Evolutionary conservation across 1,140 invertebrate genomes (phyloP).

Genomic region (Sweltsa coloradensis): DNA sequence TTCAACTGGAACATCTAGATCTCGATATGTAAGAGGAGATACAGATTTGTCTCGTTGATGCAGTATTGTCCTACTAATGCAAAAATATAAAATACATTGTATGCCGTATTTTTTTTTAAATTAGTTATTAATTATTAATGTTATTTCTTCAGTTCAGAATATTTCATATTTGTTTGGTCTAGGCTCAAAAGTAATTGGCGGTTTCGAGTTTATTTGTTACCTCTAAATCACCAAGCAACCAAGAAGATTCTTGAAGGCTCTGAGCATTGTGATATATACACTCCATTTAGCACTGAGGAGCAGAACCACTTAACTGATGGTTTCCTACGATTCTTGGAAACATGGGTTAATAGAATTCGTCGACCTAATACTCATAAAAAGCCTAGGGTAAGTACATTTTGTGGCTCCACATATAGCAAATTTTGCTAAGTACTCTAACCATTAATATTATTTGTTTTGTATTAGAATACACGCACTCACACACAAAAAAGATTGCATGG

Average conservation of each 20-base stretch:
- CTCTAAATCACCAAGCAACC: conserved; percentile 54
- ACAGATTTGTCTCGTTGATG: conserved; percentile 76
- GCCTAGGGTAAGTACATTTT: conserved; percentile 37
- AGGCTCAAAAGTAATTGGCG: conserved; percentile 91
- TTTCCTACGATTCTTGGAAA: conserved; percentile 80
- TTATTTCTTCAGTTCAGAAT: background rate
- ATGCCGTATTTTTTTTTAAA: background rate
- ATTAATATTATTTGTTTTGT: background rate
- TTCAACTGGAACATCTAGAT: conserved; percentile 97
- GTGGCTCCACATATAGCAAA: no score
- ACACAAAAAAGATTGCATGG: background rate
- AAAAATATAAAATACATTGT: background rate
- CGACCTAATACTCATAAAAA: conserved; percentile 50
- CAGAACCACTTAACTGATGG: conserved; percentile 49
- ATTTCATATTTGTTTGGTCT: conserved; percentile 17
- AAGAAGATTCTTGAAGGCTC: conserved; percentile 56
- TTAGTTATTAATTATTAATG: background rate
- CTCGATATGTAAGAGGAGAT: conserved; percentile 92
- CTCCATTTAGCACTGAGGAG: conserved; percentile 43
- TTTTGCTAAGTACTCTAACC: no score
- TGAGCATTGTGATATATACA: conserved; percentile 71
- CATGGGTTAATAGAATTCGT: conserved; percentile 79
- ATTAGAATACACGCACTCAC: background rate
- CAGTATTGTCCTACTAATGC: conserved; percentile 67
- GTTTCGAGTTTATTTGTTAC: conserved; percentile 78